Base-by-base conservation (phyloP, 2,888 invertebrate species). In the Microplitis deprimator region DNA sequence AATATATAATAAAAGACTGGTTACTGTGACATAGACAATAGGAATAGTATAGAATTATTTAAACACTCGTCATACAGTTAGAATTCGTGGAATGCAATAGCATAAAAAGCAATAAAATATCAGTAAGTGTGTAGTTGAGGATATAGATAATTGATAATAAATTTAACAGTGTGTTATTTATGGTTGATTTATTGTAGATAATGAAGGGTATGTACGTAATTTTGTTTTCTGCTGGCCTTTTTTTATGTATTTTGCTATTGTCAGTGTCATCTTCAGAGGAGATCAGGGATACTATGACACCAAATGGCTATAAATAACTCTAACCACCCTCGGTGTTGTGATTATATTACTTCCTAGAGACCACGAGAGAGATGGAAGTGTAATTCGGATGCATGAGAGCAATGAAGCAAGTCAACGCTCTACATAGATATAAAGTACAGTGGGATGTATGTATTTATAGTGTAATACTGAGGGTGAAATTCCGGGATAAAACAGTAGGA, bases 231-330 rank as follows among this genome's bases (percentile, higher is more conserved):
- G 17, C 29, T 68, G n/a, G 40, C 7, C 20, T 72, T 72, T 16
- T 59, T 41, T 39, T 10, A 68, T n/a, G 6, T 67, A 50, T 75
- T 69, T 61, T 0, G 41, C 50, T 64, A 16, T 50, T 69, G 60
- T 41, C 59, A 72, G 64, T 62, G 64, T 64, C 39, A 69, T 5
- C 50, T 50, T 50, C 50, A 50, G 50, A 40, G 61, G n/a, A 73
- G 3, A 29, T 29, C 29, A 29, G 29, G 29, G 29, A 29, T 3
- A 29, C 29, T 29, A 29, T 29, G 72, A 85, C 87, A 85, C 86
- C 85, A 85, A 88, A 85, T 84, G 85, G 82, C 87, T 86, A 88
- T 89, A 89, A 89, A 89, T 89, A 89, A 89, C 87, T 67, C 84
- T 80, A 84, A 81, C 88, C 85, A 86, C 87, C 88, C 89, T 86